Evolutionary conservation across 2,888 invertebrate species (phyloP), one percentile per base, ranked within the genome.

Genomic region (Lucinisca nassula): DNA sequence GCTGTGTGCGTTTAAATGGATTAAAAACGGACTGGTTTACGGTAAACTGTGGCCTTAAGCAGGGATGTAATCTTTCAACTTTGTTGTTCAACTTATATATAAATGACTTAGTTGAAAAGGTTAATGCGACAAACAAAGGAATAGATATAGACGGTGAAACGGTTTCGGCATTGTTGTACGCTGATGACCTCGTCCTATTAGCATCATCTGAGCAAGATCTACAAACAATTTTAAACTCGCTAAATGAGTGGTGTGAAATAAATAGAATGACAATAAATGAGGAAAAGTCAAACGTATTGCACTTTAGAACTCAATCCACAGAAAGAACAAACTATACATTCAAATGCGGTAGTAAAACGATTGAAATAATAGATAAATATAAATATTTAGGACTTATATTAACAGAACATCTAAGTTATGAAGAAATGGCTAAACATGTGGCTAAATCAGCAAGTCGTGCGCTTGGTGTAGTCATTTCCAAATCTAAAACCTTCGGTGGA

Each of bases 361-460:
- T 74, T 27, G 40, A 45, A 3, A 30, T 40, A 10, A 30, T n/a
- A 27, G 30, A 40, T 12, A 40, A 74, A n/a, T 37, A 79, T 38
- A 79, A 40, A 32, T 77, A 78, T n/a, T 32, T 78, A 24, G 51
- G 72, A 55, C 30, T 82, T 12, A n/a, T 77, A 40, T 14, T 82
- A 1, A 21, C 21, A 6, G 77, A 82, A 82, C 77, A 72, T 72
- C 38, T 82, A 27, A 38, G 78, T 55, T 82, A 55, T 55, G 67
- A n/a, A 10, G 14, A n/a, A 1, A 82, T 72, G 55, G 78, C 82
- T 0, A 82, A 37, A 21, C 30, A 32, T 21, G 77, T 67, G 21
- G 70, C 77, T 0, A 58, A 70, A 40, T 76, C 77, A 12, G 82
- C 76, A 10, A 70, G 55, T 35, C 35, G 82, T 37, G 82, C 70